Evolutionary conservation across 2,888 invertebrate species (phyloP), one percentile per base, ranked within the genome.

Genomic region (Piscicola geometra): DNA sequence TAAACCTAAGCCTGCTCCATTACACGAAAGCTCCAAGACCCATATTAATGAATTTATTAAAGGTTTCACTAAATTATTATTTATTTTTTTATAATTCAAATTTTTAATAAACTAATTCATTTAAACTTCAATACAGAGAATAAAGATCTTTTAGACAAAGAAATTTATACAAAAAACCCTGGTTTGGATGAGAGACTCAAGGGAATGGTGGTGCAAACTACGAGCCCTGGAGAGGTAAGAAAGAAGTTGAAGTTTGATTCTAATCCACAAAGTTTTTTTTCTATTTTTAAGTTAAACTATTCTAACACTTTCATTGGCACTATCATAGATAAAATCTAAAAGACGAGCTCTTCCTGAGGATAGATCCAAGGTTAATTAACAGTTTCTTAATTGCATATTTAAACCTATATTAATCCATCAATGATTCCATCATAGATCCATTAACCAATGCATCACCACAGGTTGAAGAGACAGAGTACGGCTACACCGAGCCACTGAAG

Each of bases 401-500:
- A 25, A 36, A 33, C 28, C 67, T 1, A 25, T 15, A 64, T n/a
- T 28, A 12, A 0, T 70, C 12, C 25, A 18, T 2, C 25, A 30
- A 12, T 30, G 15, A 33, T 56, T 56, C 41, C 41, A 41, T 15
- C 41, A 41, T n/a, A n/a, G n/a, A n/a, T n/a, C 41, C 41, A 41
- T 15, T 15, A 41, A 9, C 15, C 41, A 9, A 5, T 41, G 9
- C 41, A 70, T 15, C 28, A 36, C 36, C 25, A 21, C 28, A 71
- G 71, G 33, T 71, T 47, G 52, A 71, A 32, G 88, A 89, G 0
- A 89, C 88, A 79, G 89, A 90, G 79, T 90, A 87, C 83, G 92
- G 92, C 0, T 89, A 89, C 81, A 87, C 89, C 82, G 91, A 92
- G 82, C 90, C 92, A 0, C 85, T 86, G 0, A 85, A 82, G 73